A percentile compares a stretch with the other conserved stretches of the same genome.
phyloP scores from a whole-genome alignment of 2,888 invertebrate genomes.

The Iphiclides podalirius region DNA sequence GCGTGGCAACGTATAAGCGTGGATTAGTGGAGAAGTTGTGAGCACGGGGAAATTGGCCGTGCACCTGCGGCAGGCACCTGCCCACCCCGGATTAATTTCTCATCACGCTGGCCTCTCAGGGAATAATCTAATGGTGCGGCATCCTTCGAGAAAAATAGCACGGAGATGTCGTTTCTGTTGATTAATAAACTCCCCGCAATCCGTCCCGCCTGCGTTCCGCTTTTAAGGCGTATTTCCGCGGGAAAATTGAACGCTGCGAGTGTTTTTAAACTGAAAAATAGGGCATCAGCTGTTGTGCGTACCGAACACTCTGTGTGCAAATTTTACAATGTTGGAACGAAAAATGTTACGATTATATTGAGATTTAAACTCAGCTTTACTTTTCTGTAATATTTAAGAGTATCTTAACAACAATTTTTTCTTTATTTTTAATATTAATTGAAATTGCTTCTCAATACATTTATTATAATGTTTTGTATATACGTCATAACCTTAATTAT shows the following conservation, averaged over 20 bases:
- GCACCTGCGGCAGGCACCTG: slow-evolving; percentile 64
- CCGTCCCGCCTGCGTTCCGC: slow-evolving; percentile 36
- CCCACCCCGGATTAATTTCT: slow-evolving; percentile 73
- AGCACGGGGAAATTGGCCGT: slow-evolving; percentile 51
- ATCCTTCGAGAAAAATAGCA: slow-evolving; percentile 69
- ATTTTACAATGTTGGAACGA: not conserved
- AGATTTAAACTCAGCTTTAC: no score
- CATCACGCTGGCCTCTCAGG: slow-evolving; percentile 67
- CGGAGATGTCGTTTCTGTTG: slow-evolving; percentile 57
- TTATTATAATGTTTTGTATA: no score
- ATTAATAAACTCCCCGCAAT: slow-evolving; percentile 63
- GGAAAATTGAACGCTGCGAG: slow-evolving; percentile 36
- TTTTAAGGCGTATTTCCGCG: slow-evolving; percentile 36
- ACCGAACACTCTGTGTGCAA: not conserved
- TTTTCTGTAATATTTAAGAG: no score
- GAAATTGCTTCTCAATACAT: no score
- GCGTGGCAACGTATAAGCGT: slow-evolving; percentile 38
- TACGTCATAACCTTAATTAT: no score
- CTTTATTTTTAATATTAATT: no score
- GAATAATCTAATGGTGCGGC: slow-evolving; percentile 74
- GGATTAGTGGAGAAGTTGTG: slow-evolving; percentile 39
- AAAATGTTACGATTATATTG: not conserved
- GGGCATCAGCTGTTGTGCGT: slow-evolving; percentile 21
- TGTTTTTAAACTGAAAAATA: slow-evolving; percentile 29
- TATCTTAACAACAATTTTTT: no score